Base-by-base conservation (phyloP, 2,113 vertebrate genomes). In the Rhodinocichla rosea region DNA sequence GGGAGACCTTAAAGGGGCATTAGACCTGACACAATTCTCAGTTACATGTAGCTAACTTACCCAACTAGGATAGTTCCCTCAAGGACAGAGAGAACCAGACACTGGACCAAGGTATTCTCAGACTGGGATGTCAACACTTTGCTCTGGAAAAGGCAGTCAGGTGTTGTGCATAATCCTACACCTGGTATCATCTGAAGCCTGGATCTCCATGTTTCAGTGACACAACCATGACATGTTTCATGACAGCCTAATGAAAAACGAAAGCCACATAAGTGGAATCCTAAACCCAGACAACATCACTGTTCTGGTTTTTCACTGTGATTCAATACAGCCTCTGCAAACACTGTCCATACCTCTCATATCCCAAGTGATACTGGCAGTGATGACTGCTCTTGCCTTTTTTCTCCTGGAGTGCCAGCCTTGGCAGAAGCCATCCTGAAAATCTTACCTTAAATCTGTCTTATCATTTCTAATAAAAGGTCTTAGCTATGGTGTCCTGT, bases 331-430 rank as follows among this genome's bases (percentile, higher is more conserved):
- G 5, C 32, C 10, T 57, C 59, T 59, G 53, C 37, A 92, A 84
- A 52, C 3, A 2, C 5, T 27, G 27, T 39, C 56, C 1, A 0
- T 30, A 13, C 8, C 45, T 74, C 27, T 60, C 62, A 20, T n/a
- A 70, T 63, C 64, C 24, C 1, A 30, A 42, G 37, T 4, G 15
- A 27, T 45, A n/a, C 23, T 47, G 45, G 4, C 42, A 83, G 37
- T 2, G 4, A 27, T 24, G 56, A 27, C 28, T 27, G 13, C 22
- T 92, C 53, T 87, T 83, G 13, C 13, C 24, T 52, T 57, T 86
- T 42, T 44, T 23, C 26, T 84, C 24, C 18, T 50, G 60, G 6
- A 40, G 22, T 1, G 0, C 33, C 50, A 67, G 28, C 11, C 21
- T 64, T 87, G 65, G 69, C 47, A 86, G 79, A 90, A 87, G 16